Percentiles rank a stretch among this genome's conserved stretches.
Evolutionary conservation across 1,140 invertebrate genomes (phyloP).

Genomic region (Papilio dardanus): DNA sequence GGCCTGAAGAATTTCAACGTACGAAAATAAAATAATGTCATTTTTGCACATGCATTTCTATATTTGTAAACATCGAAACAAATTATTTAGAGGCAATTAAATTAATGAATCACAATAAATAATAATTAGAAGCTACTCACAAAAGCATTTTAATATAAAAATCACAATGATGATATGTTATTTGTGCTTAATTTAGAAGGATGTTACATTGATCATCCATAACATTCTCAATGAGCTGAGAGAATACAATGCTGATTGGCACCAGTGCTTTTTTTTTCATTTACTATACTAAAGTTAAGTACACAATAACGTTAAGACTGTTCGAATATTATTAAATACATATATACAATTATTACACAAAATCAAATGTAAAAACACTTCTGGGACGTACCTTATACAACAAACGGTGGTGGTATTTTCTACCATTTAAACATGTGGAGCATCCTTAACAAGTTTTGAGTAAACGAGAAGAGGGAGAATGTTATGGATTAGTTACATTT

Average conservation of each 20-base stretch:
- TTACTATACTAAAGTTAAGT: slow-evolving; percentile 39
- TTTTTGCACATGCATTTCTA: slow-evolving; percentile 69
- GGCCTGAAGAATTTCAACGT: slow-evolving; percentile 55
- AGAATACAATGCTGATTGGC: slow-evolving; percentile 57
- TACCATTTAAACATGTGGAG: slow-evolving; percentile 80
- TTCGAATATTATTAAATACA: slow-evolving; percentile 61
- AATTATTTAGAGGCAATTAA: slow-evolving; percentile 60
- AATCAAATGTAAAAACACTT: slow-evolving; percentile 74
- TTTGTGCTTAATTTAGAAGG: slow-evolving; percentile 53
- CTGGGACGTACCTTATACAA: slow-evolving; percentile 77
- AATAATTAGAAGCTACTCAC: slow-evolving; percentile 71
- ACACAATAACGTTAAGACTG: slow-evolving; percentile 56
- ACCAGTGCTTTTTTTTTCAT: slow-evolving; percentile 61
- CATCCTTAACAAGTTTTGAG: slow-evolving; percentile 82
- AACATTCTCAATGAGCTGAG: slow-evolving; percentile 70
- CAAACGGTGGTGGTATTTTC: slow-evolving; percentile 78
- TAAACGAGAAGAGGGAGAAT: slow-evolving; percentile 81
- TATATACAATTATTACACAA: slow-evolving; percentile 75
- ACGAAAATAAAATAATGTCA: slow-evolving; percentile 59
- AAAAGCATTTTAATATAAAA: slow-evolving; percentile 70
- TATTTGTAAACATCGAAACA: slow-evolving; percentile 63
- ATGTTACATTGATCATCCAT: slow-evolving; percentile 69
- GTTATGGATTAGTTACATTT: slow-evolving; percentile 82
- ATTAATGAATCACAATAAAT: slow-evolving; percentile 56
- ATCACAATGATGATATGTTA: slow-evolving; percentile 52